A percentile compares a stretch with the other conserved stretches of the same genome.
These are phyloP conservation scores for Lasioglossum zephyrum DNA, from an alignment of 2,888 invertebrate species.

Conservation along the genomic window DNA sequence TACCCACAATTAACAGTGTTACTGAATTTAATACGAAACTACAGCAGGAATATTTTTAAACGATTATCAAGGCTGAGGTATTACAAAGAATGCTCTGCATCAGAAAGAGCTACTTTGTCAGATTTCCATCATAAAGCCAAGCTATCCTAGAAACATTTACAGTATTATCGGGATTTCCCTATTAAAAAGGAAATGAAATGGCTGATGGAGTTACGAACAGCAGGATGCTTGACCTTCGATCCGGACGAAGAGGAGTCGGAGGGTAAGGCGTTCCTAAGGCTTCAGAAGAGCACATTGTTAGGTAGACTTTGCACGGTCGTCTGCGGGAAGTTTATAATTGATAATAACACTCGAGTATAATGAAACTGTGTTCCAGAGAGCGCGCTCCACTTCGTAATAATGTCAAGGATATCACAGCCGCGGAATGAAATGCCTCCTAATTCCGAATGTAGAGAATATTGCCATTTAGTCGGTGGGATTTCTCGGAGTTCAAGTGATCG, in stretches of 20 bases:
- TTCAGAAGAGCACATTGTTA: background rate
- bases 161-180: background rate
- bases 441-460: conserved; percentile 5
- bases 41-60: background rate
- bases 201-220: background rate
- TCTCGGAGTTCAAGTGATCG: background rate
- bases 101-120: no score
- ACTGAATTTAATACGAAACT: background rate
- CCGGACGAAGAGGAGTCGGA: background rate
- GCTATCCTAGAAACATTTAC: background rate
- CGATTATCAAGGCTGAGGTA: background rate
- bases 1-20: background rate
- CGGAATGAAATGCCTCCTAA: background rate
- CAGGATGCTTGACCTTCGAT: conserved; percentile 9
- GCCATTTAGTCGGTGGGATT: background rate
- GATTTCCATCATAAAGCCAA: background rate
- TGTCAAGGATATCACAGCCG: background rate
- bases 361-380: background rate
- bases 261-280: background rate
- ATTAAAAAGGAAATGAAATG: background rate
- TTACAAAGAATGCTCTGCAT: background rate
- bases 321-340: conserved; percentile 10
- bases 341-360: conserved; percentile 7
- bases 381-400: background rate
- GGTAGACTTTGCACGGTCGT: background rate